phyloP scores from a whole-genome alignment of 2,888 invertebrate genomes.

The Philonicus albiceps region DNA sequence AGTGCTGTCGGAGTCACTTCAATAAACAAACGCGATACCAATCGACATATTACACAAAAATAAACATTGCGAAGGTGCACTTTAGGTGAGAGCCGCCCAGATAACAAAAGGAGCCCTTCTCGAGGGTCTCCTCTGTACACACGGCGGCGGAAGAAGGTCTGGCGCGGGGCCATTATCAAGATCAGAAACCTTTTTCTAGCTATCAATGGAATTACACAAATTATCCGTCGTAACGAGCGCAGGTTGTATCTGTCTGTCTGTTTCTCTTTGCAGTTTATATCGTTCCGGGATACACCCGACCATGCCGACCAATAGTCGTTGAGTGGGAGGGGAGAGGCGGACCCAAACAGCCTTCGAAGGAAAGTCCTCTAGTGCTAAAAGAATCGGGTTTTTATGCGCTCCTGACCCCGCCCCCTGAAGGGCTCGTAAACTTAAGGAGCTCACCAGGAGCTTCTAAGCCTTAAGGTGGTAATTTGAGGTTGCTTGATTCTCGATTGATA shows the following conservation, averaged over 20 bases:
- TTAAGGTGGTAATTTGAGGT: not conserved
- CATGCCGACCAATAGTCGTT: not conserved
- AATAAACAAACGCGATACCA: conserved; percentile 29
- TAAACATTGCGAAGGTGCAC: conserved; percentile 29
- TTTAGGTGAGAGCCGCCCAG: not conserved
- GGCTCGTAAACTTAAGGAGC: not conserved
- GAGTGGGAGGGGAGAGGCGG: not conserved
- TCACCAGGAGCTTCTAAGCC: not conserved
- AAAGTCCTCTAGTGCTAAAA: not conserved
- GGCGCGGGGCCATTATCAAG: not conserved
- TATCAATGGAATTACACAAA: conserved; percentile 33
- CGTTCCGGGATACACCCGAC: not conserved
- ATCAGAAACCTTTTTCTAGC: conserved; percentile 20
- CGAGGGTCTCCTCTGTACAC: not conserved
- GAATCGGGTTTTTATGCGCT: not conserved
- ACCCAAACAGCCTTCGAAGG: not conserved
- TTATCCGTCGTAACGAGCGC: conserved; percentile 8
- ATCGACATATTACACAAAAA: conserved; percentile 36
- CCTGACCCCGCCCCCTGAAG: not conserved
- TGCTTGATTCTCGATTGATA: not conserved
- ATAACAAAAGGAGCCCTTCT: not conserved
- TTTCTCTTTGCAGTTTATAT: not conserved
- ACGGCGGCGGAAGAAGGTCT: not conserved
- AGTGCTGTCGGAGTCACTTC: not conserved
- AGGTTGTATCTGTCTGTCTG: not conserved